These are phyloP conservation scores for Pristionchus maxplancki DNA, from an alignment of 2,888 invertebrate species.

Conservation along the genomic window DNA sequence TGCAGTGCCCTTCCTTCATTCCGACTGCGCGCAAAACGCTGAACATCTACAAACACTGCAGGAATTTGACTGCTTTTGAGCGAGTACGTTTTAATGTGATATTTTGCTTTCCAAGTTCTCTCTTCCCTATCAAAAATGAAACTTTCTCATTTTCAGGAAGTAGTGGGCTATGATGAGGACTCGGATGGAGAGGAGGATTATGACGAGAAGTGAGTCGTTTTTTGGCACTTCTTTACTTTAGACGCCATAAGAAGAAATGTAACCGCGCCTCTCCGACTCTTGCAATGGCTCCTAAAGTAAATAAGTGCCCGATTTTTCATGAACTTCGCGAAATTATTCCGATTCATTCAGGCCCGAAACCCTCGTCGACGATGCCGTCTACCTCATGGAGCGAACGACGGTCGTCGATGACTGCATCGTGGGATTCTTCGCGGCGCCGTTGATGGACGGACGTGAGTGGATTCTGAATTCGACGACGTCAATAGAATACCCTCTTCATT, in stretches of 20 bases:
- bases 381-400: neutral
- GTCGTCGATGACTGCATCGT: neutral
- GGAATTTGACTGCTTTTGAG: neutral
- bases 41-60: neutral
- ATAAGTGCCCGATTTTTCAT: too few relatives aligned
- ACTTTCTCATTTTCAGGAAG: neutral
- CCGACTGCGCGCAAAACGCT: neutral
- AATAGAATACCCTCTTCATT: too few relatives aligned
- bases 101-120: neutral
- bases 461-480: too few relatives aligned
- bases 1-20: neutral
- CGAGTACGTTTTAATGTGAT: neutral
- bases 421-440: neutral
- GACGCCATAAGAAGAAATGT: too few relatives aligned
- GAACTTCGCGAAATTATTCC: neutral
- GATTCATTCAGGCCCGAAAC: neutral
- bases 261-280: too few relatives aligned
- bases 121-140: neutral
- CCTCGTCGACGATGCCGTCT: neutral
- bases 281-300: too few relatives aligned
- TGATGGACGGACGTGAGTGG: neutral
- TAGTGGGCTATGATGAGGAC: neutral
- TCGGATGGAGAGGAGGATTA: neutral
- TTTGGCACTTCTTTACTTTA: too few relatives aligned
- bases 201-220: too few relatives aligned